Percentiles rank a stretch among this genome's conserved stretches.
Conservation (phyloP, 2,113 vertebrate genomes). For the Zosterops japonicus region DNA sequence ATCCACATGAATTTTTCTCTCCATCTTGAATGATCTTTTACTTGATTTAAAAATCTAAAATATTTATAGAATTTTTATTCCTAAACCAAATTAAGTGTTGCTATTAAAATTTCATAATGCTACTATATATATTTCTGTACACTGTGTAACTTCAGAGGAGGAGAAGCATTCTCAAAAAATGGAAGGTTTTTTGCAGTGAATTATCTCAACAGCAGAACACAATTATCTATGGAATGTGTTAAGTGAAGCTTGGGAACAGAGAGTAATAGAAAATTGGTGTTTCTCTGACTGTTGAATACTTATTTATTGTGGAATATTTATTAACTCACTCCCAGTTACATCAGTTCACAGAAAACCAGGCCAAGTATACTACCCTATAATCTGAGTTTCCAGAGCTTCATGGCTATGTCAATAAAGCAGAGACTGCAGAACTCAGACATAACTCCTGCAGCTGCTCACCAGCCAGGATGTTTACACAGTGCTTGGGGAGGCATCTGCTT, state of each 20-base stretch:
- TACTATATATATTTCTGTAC: neutral
- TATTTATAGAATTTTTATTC: neutral
- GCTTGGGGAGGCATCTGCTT: neutral
- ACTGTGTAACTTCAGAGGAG: neutral
- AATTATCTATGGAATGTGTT: neutral
- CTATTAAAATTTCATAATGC: neutral
- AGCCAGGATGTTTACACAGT: neutral
- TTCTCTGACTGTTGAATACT: neutral
- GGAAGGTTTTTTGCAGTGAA: neutral
- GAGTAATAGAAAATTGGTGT: conserved; percentile 10
- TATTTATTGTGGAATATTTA: conserved; percentile 18
- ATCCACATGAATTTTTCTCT: neutral
- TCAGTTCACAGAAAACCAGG: conserved; percentile 1
- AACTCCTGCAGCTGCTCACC: conserved; percentile 7
- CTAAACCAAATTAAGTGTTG: neutral
- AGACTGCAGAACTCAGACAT: neutral
- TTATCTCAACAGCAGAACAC: neutral
- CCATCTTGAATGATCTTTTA: neutral
- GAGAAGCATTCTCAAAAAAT: neutral
- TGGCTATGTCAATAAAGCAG: neutral
- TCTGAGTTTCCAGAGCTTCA: neutral
- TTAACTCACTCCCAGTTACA: conserved; percentile 19
- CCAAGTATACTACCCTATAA: neutral
- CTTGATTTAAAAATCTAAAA: neutral
- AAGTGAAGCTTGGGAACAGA: conserved; percentile 3